Conservation (phyloP, 2,888 invertebrate genomes). For the Drosophila neutralis region DNA sequence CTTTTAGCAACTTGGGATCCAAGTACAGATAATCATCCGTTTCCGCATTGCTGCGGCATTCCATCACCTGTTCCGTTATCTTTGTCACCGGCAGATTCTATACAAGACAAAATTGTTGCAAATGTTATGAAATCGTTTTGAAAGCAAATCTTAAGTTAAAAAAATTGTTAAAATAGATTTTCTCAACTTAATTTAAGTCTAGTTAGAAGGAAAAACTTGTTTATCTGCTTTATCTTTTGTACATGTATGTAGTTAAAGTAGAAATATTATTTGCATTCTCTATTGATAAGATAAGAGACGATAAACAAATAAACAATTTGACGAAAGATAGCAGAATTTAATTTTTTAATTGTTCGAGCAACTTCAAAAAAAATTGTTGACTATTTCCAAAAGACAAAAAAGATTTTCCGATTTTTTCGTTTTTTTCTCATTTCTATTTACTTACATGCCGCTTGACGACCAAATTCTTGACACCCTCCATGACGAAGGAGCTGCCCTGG, state of each 20-base stretch:
- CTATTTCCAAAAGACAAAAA: too few species aligned
- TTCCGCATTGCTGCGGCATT: slow-evolving; percentile 90
- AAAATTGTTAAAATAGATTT: not conserved
- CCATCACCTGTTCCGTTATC: slow-evolving; percentile 95
- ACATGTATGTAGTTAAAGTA: not conserved
- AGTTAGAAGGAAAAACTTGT: not conserved
- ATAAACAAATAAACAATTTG: not conserved
- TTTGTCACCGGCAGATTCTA: slow-evolving; percentile 97
- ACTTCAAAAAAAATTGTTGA: too few species aligned
- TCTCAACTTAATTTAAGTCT: not conserved
- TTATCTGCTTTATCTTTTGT: not conserved
- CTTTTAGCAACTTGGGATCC: slow-evolving; percentile 96
- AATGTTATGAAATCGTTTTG: not conserved
- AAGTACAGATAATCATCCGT: slow-evolving; percentile 96
- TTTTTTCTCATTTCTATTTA: not conserved
- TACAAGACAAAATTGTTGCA: slow-evolving; percentile 24
- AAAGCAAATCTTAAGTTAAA: not conserved
- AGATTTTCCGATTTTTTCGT: too few species aligned
- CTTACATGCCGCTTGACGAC: slow-evolving; percentile 98
- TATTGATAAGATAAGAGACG: not conserved
- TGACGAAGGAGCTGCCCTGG: slow-evolving; percentile 98
- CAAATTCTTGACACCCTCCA: slow-evolving; percentile 99
- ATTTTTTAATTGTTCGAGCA: too few species aligned
- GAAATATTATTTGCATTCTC: not conserved
- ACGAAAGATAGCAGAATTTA: not conserved